Percentiles rank a stretch among this genome's conserved stretches.
Evolutionary conservation across 2,888 invertebrate genomes (phyloP).

Genomic region (Acronicta psi): DNA sequence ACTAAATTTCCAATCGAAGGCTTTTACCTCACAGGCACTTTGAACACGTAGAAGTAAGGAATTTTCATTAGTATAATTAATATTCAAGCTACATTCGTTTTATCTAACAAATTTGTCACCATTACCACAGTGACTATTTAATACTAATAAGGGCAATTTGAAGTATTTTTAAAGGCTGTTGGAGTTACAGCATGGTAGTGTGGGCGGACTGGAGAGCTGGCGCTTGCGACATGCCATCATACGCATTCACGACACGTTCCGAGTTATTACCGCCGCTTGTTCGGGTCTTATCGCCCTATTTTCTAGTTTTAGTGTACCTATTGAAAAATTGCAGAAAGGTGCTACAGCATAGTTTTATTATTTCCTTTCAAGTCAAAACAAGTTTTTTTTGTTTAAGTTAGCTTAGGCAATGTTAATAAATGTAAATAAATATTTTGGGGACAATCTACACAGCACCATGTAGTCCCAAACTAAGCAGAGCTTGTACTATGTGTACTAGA

Average conservation of each 20-base stretch:
- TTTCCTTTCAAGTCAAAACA: no score
- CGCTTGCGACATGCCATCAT: conserved; percentile 28
- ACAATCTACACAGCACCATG: no score
- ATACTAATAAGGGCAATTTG: conserved; percentile 56
- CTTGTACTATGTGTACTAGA: no score
- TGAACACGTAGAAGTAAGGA: conserved; percentile 26
- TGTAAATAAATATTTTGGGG: no score
- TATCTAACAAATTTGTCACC: conserved; percentile 58
- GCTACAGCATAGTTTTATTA: not conserved
- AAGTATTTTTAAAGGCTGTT: conserved; percentile 48
- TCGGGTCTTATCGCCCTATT: conserved; percentile 50
- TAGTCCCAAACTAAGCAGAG: no score
- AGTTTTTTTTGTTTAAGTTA: no score
- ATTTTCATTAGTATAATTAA: conserved; percentile 55
- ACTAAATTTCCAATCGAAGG: conserved; percentile 26
- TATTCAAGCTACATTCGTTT: conserved; percentile 56
- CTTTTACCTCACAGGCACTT: conserved; percentile 17
- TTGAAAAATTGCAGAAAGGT: conserved; percentile 13
- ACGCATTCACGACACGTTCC: conserved; percentile 45
- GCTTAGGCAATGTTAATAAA: no score
- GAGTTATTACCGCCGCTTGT: conserved; percentile 50
- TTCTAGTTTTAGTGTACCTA: conserved; percentile 32
- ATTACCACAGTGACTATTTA: conserved; percentile 51
- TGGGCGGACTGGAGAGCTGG: conserved; percentile 50
- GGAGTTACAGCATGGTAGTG: conserved; percentile 34